phyloP scores from a whole-genome alignment of 1,140 invertebrate species.

The Dreissena polymorpha region DNA sequence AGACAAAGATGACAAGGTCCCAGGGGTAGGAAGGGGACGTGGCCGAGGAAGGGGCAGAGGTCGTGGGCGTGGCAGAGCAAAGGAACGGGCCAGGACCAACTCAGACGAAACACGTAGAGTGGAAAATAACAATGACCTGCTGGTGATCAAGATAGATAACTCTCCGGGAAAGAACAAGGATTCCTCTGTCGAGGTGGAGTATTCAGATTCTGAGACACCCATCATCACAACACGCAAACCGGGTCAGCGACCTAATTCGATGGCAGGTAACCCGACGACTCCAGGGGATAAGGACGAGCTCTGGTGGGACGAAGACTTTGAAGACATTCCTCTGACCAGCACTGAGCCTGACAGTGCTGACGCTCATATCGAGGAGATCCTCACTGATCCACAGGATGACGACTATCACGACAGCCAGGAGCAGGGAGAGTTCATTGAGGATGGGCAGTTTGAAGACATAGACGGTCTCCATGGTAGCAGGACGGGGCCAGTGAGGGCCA shows the following conservation, averaged over 20 bases:
- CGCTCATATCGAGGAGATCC: conserved; percentile 48
- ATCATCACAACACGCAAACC: conserved; percentile 37
- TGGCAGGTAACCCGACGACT: conserved; percentile 41
- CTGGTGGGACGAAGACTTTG: conserved; percentile 57
- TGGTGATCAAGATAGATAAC: conserved; percentile 59
- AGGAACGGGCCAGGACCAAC: conserved; percentile 35
- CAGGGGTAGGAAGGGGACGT: conserved; percentile 49
- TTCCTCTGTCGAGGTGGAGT: conserved; percentile 57
- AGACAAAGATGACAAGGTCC: conserved; percentile 43
- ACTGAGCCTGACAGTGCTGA: conserved; percentile 50
- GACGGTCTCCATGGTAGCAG: conserved; percentile 31
- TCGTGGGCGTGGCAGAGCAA: conserved; percentile 43
- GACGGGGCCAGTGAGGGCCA: background rate
- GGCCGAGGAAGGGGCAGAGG: conserved; percentile 56
- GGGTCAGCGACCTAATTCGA: conserved; percentile 42
- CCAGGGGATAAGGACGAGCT: conserved; percentile 51
- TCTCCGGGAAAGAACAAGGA: conserved; percentile 53
- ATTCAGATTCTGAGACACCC: conserved; percentile 57
- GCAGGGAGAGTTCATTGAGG: conserved; percentile 54
- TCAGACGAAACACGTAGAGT: conserved; percentile 53
- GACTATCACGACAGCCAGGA: conserved; percentile 42
- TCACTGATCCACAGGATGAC: conserved; percentile 45
- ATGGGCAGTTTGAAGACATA: conserved; percentile 52
- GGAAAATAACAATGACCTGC: conserved; percentile 53
- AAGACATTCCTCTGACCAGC: conserved; percentile 54